Conservation (phyloP, 2,797 vertebrate genomes). For the Acestrorhynchus altus region DNA sequence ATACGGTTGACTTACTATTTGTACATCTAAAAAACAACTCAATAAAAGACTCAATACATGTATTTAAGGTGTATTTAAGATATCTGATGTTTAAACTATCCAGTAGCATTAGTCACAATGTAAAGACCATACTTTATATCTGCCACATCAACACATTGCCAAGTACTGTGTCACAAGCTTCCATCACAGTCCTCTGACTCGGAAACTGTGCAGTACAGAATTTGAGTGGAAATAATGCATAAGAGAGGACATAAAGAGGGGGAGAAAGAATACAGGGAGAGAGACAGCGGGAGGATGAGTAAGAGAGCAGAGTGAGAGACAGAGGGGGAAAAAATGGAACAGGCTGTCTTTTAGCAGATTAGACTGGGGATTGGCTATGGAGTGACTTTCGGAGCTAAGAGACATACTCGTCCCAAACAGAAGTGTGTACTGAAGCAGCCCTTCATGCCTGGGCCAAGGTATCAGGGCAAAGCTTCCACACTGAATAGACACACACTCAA, state of each 20-base stretch:
- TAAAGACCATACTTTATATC: too few relatives aligned
- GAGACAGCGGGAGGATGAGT: not conserved
- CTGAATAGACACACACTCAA: not conserved
- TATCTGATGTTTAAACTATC: too few relatives aligned
- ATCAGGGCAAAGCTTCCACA: constrained; percentile 34
- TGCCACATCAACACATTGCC: too few relatives aligned
- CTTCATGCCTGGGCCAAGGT: constrained; percentile 54
- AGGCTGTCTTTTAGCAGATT: constrained; percentile 43
- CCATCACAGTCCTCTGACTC: not conserved
- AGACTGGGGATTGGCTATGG: constrained; percentile 14
- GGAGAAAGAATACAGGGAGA: not conserved
- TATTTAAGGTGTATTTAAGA: too few relatives aligned
- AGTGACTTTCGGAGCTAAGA: constrained; percentile 20
- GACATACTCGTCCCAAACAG: constrained; percentile 18
- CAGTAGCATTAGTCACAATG: too few relatives aligned
- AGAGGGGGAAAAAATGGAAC: not conserved
- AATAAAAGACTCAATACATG: too few relatives aligned
- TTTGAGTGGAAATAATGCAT: not conserved
- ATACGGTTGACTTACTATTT: too few relatives aligned
- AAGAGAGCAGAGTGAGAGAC: not conserved
- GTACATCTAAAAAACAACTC: too few relatives aligned
- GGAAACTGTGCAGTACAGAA: not conserved
- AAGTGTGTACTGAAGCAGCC: constrained; percentile 48
- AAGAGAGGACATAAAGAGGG: not conserved
- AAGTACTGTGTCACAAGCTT: not conserved